phyloP scores from a whole-genome alignment of 2,888 invertebrate species.

The Diplolepis rosae region DNA sequence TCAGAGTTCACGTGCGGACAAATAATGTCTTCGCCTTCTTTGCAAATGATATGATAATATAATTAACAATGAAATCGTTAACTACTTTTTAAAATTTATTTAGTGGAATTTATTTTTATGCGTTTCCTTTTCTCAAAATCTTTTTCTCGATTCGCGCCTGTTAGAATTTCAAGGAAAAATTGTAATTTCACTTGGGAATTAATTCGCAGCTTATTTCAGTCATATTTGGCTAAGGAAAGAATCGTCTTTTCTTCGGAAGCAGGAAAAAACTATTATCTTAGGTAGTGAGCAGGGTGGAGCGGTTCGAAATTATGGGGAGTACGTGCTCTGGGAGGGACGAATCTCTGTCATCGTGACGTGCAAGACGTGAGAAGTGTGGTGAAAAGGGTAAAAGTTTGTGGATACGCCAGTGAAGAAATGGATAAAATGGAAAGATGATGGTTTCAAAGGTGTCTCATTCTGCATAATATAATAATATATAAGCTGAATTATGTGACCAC shows the following conservation, averaged over 20 bases:
- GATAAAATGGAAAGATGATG: background rate
- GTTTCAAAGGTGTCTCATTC: background rate
- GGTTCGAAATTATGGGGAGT: conserved; percentile 31
- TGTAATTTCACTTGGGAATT: conserved; percentile 8
- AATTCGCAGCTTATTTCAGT: background rate
- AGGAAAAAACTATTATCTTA: conserved; percentile 35
- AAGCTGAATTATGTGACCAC: too few relatives aligned
- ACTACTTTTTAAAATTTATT: too few relatives aligned
- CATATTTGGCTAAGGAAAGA: conserved; percentile 1
- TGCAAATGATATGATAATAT: too few relatives aligned
- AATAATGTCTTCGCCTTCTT: too few relatives aligned
- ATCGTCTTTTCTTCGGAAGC: conserved; percentile 5
- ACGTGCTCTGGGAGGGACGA: conserved; percentile 29
- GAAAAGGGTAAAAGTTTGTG: conserved; percentile 11
- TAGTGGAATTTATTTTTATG: too few relatives aligned
- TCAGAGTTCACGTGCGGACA: too few relatives aligned
- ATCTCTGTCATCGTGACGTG: conserved; percentile 35
- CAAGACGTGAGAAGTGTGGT: conserved; percentile 29
- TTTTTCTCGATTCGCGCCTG: too few relatives aligned
- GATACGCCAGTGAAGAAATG: background rate
- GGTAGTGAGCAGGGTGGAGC: conserved; percentile 15
- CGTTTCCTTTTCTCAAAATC: too few relatives aligned
- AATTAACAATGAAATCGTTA: too few relatives aligned
- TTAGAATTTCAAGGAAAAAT: background rate
- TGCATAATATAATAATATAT: background rate